Conservation (phyloP, 2,888 invertebrate species). For the Drosophila koepferae region DNA sequence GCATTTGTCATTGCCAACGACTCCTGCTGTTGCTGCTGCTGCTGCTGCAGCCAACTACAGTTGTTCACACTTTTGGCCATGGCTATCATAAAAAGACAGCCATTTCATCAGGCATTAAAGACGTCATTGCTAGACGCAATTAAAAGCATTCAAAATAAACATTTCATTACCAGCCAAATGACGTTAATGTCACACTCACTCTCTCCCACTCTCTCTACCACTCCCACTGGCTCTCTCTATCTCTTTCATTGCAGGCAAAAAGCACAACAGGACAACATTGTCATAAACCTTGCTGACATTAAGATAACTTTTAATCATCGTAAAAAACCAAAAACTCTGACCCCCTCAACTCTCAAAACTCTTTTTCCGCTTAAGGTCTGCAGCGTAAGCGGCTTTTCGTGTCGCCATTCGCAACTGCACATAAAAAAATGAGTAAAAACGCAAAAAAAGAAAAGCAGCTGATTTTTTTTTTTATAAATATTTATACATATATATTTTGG, state of each 20-base stretch:
- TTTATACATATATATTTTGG: constrained; percentile 38
- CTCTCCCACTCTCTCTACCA: neutral
- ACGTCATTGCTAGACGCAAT: constrained; percentile 73
- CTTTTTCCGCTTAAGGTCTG: constrained; percentile 40
- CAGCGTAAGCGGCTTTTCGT: constrained; percentile 73
- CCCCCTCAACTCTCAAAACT: constrained; percentile 2
- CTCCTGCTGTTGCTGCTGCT: neutral
- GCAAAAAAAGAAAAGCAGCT: constrained; percentile 10
- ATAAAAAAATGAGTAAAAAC: constrained; percentile 2
- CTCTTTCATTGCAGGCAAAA: constrained; percentile 36
- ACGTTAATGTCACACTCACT: constrained; percentile 29
- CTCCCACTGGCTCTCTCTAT: neutral
- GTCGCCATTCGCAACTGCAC: constrained; percentile 58
- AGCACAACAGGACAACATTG: constrained; percentile 60
- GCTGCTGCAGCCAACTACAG: neutral
- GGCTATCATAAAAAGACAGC: constrained; percentile 45
- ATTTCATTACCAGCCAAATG: constrained; percentile 68
- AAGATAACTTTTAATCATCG: constrained; percentile 80
- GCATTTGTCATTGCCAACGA: neutral
- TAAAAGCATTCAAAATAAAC: constrained; percentile 70
- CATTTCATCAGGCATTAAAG: constrained; percentile 71
- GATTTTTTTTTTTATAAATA: constrained; percentile 1
- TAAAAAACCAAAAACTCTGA: constrained; percentile 58
- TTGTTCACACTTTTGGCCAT: constrained; percentile 37
- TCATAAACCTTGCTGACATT: constrained; percentile 74